phyloP scores from a whole-genome alignment of 2,113 vertebrate genomes.

The Malurus cyaneus region DNA sequence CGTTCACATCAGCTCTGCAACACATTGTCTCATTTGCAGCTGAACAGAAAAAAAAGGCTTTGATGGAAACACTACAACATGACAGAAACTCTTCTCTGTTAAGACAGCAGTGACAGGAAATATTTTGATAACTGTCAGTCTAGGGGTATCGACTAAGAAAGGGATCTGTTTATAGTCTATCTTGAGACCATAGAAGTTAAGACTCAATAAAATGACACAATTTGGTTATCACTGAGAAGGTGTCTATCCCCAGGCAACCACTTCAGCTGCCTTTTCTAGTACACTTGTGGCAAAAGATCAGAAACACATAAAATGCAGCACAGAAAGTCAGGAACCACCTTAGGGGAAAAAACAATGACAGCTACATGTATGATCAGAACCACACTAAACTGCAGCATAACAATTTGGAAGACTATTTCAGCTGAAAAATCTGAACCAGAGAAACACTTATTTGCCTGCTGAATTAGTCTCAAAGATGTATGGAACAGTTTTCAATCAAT shows the following conservation, averaged over 20 bases:
- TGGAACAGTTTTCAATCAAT: neutral
- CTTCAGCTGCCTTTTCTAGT: neutral
- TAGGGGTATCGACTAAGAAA: neutral
- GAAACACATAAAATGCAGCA: neutral
- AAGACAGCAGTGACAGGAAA: neutral
- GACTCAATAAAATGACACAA: neutral
- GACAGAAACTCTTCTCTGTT: neutral
- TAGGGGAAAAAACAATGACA: neutral
- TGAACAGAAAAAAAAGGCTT: neutral
- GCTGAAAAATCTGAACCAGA: neutral
- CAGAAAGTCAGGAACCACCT: neutral
- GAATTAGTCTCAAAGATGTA: neutral
- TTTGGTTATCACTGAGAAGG: neutral
- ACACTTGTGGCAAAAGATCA: neutral
- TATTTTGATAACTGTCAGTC: neutral
- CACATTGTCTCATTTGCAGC: neutral
- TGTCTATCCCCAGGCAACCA: neutral
- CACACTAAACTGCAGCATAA: neutral
- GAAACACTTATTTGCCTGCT: neutral
- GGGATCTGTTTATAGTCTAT: neutral
- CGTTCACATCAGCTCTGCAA: neutral
- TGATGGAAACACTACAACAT: neutral
- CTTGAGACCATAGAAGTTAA: neutral
- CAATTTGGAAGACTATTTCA: neutral
- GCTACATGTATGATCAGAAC: neutral